Percentiles rank a stretch among this genome's conserved stretches.
Conservation (phyloP, 2,888 invertebrate species). For the Oasisia sp. region DNA sequence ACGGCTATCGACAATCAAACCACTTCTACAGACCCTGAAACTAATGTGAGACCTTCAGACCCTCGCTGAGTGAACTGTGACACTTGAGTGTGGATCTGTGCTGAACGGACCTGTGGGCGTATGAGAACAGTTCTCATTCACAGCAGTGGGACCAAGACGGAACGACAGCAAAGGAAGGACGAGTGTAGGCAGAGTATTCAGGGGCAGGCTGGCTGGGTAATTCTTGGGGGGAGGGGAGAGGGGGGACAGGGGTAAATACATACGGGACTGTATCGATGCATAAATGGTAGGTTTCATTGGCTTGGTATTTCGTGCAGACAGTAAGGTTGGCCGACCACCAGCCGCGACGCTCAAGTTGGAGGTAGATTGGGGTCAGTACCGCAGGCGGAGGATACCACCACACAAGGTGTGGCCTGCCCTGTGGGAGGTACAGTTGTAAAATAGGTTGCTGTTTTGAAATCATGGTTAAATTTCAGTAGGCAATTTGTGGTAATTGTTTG, state of each 20-base stretch:
- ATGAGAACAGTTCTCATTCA: not conserved
- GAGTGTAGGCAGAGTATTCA: too few species aligned
- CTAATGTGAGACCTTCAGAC: too few species aligned
- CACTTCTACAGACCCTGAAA: too few species aligned
- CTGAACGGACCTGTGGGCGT: not conserved
- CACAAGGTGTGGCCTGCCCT: not conserved
- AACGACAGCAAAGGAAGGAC: not conserved
- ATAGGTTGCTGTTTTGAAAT: conserved; percentile 13
- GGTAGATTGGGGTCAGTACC: not conserved
- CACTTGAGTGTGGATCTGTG: not conserved
- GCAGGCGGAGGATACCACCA: not conserved
- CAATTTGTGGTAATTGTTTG: conserved; percentile 17
- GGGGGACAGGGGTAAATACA: not conserved
- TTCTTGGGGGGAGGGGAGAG: not conserved
- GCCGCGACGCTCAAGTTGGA: not conserved
- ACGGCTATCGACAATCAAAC: too few species aligned
- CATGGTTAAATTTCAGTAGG: conserved; percentile 10
- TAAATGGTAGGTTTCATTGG: conserved; percentile 17
- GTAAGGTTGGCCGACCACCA: not conserved
- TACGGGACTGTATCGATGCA: not conserved
- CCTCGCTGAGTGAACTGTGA: not conserved
- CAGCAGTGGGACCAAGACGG: not conserved
- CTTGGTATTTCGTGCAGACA: conserved; percentile 4
- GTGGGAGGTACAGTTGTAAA: conserved; percentile 12
- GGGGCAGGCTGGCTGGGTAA: too few species aligned